Evolutionary conservation across 2,113 vertebrate genomes (phyloP).

Genomic region (Boulengeromyrus knoepffleri): DNA sequence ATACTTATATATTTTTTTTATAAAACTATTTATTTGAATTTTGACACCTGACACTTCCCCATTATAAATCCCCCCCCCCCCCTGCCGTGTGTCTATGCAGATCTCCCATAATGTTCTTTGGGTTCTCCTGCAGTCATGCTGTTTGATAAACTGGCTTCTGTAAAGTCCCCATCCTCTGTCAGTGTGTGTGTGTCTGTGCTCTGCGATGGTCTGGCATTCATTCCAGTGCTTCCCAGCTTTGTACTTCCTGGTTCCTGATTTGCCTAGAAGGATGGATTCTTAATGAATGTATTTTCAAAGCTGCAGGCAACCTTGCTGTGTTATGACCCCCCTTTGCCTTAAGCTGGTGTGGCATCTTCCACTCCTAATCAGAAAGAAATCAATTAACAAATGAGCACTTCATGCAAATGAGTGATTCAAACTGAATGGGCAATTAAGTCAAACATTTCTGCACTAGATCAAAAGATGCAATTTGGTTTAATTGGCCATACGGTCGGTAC

Average conservation of each 20-base stretch:
- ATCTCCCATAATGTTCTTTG: background rate
- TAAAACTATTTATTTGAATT: background rate
- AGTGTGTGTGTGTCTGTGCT: background rate
- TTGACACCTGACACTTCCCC: background rate
- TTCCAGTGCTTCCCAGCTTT: background rate
- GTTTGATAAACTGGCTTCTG: background rate
- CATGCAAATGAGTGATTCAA: background rate
- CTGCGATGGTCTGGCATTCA: background rate
- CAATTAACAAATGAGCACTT: background rate
- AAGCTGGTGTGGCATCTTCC: background rate
- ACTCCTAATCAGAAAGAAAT: background rate
- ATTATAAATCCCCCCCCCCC: background rate
- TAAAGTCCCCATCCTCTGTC: background rate
- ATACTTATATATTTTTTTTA: background rate
- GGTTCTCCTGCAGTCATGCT: background rate
- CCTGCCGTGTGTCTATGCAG: background rate
- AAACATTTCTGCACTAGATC: background rate
- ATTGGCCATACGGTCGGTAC: background rate
- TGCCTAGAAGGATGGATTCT: background rate
- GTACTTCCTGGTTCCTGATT: background rate
- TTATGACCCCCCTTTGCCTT: background rate
- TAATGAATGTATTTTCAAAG: background rate
- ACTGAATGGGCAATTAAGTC: background rate
- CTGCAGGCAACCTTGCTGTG: background rate
- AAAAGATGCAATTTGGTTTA: background rate